phyloP scores from a whole-genome alignment of 2,797 vertebrate genomes.

The Danio aesculapii region DNA sequence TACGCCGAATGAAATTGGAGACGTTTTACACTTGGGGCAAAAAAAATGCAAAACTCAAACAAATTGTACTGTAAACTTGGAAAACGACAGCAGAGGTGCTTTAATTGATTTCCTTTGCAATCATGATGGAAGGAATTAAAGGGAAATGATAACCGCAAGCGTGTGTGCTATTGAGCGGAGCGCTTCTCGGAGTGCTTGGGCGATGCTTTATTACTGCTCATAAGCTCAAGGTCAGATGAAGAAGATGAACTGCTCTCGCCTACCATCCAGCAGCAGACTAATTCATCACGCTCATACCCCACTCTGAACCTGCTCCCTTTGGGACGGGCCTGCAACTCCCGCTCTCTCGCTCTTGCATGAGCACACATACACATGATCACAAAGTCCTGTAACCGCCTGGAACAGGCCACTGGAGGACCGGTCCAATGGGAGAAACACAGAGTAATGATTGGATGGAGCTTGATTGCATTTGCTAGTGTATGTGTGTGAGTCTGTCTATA shows the following conservation, averaged over 20 bases:
- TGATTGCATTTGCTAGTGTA: constrained; percentile 34
- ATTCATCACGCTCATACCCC: constrained; percentile 73
- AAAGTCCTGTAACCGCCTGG: constrained; percentile 23
- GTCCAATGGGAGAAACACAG: constrained; percentile 7
- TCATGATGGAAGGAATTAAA: constrained; percentile 53
- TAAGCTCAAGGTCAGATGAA: constrained; percentile 83
- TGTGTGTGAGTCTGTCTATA: not conserved
- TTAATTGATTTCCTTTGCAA: constrained; percentile 60
- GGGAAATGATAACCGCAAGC: constrained; percentile 18
- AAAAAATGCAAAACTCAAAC: not conserved
- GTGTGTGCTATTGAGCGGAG: constrained; percentile 72
- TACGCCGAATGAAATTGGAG: constrained; percentile 21
- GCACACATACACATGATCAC: constrained; percentile 45
- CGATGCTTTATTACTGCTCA: constrained; percentile 81
- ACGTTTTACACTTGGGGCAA: not conserved
- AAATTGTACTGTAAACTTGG: constrained; percentile 5
- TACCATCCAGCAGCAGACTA: constrained; percentile 67
- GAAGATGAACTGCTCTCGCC: constrained; percentile 75
- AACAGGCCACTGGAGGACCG: constrained; percentile 16
- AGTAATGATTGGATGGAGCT: not conserved
- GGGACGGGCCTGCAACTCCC: constrained; percentile 1
- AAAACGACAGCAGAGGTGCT: constrained; percentile 39
- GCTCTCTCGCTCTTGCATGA: constrained; percentile 55
- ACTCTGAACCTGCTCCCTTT: constrained; percentile 40
- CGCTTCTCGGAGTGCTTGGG: constrained; percentile 80